phyloP scores from a whole-genome alignment of 1,140 invertebrate genomes.

The Protaetia brevitarsis region DNA sequence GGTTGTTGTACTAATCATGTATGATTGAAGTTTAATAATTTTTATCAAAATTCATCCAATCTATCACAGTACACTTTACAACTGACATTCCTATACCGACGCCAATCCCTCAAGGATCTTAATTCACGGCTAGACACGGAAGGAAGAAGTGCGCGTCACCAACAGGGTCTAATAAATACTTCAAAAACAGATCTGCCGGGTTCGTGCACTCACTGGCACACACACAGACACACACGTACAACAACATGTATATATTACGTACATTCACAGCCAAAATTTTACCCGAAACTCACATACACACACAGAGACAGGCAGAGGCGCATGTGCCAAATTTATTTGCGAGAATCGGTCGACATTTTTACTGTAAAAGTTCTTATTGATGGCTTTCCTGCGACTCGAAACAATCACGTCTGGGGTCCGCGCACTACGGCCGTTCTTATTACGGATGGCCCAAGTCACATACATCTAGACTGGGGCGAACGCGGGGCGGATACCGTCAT shows the following conservation, averaged over 20 bases:
- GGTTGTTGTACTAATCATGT: too few species aligned
- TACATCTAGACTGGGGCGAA: slow-evolving; percentile 28
- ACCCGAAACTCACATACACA: neutral
- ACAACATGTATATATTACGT: too few species aligned
- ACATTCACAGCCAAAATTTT: neutral
- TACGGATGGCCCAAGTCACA: slow-evolving; percentile 32
- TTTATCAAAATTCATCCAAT: too few species aligned
- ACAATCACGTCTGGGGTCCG: slow-evolving; percentile 31
- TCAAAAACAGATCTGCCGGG: slow-evolving; percentile 13
- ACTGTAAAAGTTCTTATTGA: slow-evolving; percentile 40
- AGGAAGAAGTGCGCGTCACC: neutral
- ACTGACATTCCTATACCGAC: too few species aligned
- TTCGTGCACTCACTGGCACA: neutral
- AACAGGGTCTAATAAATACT: slow-evolving; percentile 21
- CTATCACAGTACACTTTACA: too few species aligned
- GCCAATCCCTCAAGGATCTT: slow-evolving; percentile 1
- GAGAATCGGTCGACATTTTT: slow-evolving; percentile 33
- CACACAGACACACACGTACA: neutral
- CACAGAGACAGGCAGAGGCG: neutral
- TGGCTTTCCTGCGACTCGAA: slow-evolving; percentile 32
- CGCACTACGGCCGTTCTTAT: slow-evolving; percentile 29
- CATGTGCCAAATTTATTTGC: slow-evolving; percentile 21
- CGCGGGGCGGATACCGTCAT: slow-evolving; percentile 34
- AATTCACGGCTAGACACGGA: slow-evolving; percentile 4
- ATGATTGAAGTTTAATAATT: too few species aligned